These are phyloP conservation scores for Drosophila watanabei DNA, from an alignment of 1,140 invertebrate species.

Conservation along the genomic window DNA sequence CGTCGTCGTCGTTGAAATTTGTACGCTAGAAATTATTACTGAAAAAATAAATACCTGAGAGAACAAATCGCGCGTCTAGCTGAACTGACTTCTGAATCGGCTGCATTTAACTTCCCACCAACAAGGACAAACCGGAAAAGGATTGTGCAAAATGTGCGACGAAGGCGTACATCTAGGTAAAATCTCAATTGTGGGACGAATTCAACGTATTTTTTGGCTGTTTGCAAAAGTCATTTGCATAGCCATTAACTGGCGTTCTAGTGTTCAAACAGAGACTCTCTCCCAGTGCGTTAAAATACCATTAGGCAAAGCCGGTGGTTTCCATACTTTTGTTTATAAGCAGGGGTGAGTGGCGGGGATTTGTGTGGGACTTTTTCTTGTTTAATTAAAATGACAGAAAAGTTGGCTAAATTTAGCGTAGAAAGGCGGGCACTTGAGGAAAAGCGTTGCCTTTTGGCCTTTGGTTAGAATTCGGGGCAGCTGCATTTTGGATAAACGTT, in stretches of 20 bases:
- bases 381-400: conserved; percentile 26
- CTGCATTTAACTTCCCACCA: conserved; percentile 17
- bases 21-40: conserved; percentile 1
- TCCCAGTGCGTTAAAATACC: conserved; percentile 31
- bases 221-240: conserved; percentile 40
- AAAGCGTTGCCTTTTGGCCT: conserved; percentile 32
- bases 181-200: background rate
- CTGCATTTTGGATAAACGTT: conserved; percentile 30
- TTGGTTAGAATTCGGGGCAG: conserved; percentile 19
- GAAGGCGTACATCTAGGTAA: conserved; percentile 54
- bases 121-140: background rate
- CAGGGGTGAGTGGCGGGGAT: background rate
- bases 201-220: background rate
- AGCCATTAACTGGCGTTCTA: conserved; percentile 24
- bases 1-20: conserved; percentile 12
- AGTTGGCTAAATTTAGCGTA: conserved; percentile 31
- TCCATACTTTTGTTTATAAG: background rate
- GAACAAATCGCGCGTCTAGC: background rate
- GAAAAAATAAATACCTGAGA: background rate
- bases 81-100: conserved; percentile 6
- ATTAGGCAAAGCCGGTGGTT: conserved; percentile 33
- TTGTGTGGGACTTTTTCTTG: conserved; percentile 11
- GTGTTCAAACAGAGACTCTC: background rate
- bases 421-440: background rate
- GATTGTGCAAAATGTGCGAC: conserved; percentile 49